These are phyloP conservation scores for Mactromeris polynyma DNA, from an alignment of 2,888 invertebrate species.

Conservation along the genomic window DNA sequence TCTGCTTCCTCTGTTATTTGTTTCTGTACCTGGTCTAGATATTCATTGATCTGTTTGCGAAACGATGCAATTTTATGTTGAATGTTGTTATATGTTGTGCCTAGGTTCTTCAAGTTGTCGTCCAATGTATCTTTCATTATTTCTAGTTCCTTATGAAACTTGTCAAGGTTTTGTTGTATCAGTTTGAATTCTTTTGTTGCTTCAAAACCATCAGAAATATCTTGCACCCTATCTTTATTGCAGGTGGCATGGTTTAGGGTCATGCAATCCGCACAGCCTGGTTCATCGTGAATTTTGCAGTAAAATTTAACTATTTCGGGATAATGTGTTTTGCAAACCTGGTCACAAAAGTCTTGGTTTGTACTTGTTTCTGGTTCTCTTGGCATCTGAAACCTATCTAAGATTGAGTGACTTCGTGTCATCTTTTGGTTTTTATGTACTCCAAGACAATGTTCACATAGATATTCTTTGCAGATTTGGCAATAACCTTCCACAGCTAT, in stretches of 20 bases:
- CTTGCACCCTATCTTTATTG: too few relatives aligned
- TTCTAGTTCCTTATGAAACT: not conserved
- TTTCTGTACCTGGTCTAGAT: slow-evolving; percentile 18
- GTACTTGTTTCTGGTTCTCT: not conserved
- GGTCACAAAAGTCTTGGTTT: not conserved
- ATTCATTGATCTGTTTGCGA: not conserved
- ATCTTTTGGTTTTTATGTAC: not conserved
- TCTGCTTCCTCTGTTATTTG: not conserved
- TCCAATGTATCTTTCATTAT: not conserved
- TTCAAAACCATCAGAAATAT: too few relatives aligned
- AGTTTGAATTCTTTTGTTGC: too few relatives aligned
- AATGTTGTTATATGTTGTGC: too few relatives aligned
- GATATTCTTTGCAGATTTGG: too few relatives aligned
- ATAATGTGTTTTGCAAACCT: not conserved
- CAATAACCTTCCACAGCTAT: too few relatives aligned
- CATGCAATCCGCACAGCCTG: slow-evolving; percentile 22
- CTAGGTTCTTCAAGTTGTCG: too few relatives aligned
- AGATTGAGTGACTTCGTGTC: not conserved
- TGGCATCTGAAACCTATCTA: not conserved
- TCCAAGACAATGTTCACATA: not conserved
- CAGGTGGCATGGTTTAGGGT: not conserved
- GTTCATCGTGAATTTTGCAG: not conserved
- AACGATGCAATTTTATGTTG: not conserved
- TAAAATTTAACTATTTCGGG: too few relatives aligned
- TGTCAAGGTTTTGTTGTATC: too few relatives aligned